phyloP scores from a whole-genome alignment of 1,140 invertebrate genomes.

The Stenopsyche tienmushanensis region DNA sequence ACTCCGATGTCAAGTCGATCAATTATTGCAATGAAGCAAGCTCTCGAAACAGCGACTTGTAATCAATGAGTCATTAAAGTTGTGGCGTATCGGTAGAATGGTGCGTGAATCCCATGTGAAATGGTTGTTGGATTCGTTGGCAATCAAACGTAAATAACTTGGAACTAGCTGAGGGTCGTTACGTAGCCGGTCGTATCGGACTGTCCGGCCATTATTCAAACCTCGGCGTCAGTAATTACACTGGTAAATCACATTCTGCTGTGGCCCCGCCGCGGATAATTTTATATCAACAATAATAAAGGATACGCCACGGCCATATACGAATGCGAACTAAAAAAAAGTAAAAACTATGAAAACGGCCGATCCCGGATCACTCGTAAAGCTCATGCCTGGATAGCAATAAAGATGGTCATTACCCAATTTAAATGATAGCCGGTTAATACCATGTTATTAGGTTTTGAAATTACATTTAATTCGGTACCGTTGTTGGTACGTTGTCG shows the following conservation, averaged over 20 bases:
- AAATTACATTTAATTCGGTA: constrained; percentile 41
- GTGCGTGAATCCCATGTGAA: not conserved
- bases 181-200: constrained; percentile 2
- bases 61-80: constrained; percentile 20
- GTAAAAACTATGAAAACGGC: not conserved
- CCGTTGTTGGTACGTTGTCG: constrained; percentile 11
- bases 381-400: too few relatives aligned
- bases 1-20: not conserved
- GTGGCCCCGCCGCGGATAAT: constrained; percentile 22
- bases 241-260: constrained; percentile 29
- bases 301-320: constrained; percentile 8
- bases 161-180: constrained; percentile 10
- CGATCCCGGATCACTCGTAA: constrained; percentile 21
- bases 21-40: not conserved
- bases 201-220: constrained; percentile 28
- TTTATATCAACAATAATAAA: constrained; percentile 32
- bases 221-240: constrained; percentile 24
- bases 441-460: constrained; percentile 41
- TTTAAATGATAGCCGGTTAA: constrained; percentile 42
- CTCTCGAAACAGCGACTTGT: too few relatives aligned
- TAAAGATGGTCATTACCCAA: constrained; percentile 42
- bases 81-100: not conserved
- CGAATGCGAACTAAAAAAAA: constrained; percentile 10
- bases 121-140: not conserved
- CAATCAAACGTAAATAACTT: constrained; percentile 21